Evolutionary conservation across 2,797 vertebrate genomes (phyloP).

Genomic region (Phyllotis vaccarum): DNA sequence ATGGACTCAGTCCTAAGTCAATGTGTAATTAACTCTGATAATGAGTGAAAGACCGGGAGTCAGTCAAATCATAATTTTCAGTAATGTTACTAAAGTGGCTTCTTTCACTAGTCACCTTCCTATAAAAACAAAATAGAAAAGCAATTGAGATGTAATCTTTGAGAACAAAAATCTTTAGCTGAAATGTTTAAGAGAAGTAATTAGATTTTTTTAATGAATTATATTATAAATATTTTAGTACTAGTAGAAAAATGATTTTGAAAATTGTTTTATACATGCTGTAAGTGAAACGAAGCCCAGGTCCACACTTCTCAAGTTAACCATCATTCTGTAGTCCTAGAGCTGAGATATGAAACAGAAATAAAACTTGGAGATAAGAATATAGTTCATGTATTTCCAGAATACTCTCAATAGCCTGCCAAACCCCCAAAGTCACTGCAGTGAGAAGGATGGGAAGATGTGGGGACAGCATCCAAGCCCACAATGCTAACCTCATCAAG

Average conservation of each 20-base stretch:
- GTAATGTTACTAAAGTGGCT: background rate
- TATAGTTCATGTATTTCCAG: background rate
- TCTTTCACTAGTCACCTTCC: background rate
- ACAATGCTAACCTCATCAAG: background rate
- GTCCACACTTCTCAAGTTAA: background rate
- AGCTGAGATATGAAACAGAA: background rate
- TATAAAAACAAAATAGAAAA: conserved; percentile 40
- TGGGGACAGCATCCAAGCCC: rapidly evolving
- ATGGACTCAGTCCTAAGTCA: background rate
- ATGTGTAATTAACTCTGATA: background rate
- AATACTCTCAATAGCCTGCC: background rate
- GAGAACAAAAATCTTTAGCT: background rate
- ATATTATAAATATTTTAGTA: background rate
- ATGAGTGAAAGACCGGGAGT: background rate
- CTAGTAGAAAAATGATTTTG: conserved; percentile 46
- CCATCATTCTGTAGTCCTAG: background rate
- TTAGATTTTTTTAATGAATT: conserved; percentile 28
- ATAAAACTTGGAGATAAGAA: background rate
- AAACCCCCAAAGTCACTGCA: background rate
- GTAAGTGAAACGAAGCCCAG: background rate
- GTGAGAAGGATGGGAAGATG: rapidly evolving
- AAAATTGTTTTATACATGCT: background rate
- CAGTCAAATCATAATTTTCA: background rate
- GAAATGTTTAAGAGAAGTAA: background rate
- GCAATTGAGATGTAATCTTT: background rate